A percentile compares a stretch with the other conserved stretches of the same genome.
Conservation (phyloP, 2,113 vertebrate species). For the Equus przewalskii region DNA sequence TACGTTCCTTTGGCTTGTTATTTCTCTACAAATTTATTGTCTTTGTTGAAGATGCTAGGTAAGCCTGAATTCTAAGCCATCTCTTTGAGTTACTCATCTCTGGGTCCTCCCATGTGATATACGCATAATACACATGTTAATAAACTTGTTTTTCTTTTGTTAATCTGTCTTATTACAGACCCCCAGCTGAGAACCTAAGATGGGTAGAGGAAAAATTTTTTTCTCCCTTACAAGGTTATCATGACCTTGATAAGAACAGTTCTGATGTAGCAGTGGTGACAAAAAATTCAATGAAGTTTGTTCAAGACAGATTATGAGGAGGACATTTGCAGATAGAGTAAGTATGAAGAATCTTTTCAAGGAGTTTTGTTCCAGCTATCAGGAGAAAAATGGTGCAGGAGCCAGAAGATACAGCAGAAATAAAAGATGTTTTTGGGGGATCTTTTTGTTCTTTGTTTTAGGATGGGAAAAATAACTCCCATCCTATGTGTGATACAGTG, state of each 20-base stretch:
- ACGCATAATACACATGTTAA: background rate
- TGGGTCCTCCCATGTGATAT: background rate
- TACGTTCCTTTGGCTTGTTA: background rate
- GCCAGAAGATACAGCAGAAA: background rate
- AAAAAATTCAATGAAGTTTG: background rate
- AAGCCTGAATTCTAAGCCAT: background rate
- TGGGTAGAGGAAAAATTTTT: background rate
- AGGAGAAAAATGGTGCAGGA: background rate
- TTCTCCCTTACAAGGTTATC: background rate
- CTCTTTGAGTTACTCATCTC: background rate
- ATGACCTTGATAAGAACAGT: background rate
- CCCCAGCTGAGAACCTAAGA: background rate
- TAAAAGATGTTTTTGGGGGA: background rate
- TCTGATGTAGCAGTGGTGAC: background rate
- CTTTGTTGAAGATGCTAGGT: background rate
- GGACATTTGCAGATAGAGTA: background rate
- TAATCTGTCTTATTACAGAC: background rate
- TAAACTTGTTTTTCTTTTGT: background rate
- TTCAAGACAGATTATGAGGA: background rate
- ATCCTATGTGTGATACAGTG: too few relatives aligned
- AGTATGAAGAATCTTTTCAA: background rate
- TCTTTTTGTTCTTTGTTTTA: background rate
- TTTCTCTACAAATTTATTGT: background rate
- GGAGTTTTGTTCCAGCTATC: background rate
- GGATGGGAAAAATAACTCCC: background rate